These are phyloP conservation scores for Sesamia inferens DNA, from an alignment of 2,888 invertebrate species.

Conservation along the genomic window DNA sequence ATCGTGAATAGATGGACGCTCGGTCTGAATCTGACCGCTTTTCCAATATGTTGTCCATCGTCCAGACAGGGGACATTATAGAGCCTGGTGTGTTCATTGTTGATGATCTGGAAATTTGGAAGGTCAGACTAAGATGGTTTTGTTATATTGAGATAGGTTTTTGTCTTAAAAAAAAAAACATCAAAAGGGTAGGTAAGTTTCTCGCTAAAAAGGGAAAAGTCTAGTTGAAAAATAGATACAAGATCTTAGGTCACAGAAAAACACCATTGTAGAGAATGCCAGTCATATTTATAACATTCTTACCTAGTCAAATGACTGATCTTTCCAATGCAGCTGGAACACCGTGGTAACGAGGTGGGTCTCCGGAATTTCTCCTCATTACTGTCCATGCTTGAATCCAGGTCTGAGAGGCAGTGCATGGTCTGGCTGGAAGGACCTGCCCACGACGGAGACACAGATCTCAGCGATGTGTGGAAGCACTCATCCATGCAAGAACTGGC, in stretches of 20 bases:
- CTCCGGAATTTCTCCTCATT: slow-evolving; percentile 85
- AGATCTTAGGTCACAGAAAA: neutral
- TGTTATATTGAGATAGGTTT: neutral
- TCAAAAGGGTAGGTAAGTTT: neutral
- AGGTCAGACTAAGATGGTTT: neutral
- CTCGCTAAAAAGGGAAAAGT: neutral
- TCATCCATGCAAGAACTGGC: slow-evolving; percentile 85
- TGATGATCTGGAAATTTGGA: slow-evolving; percentile 88
- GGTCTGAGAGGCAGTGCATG: slow-evolving; percentile 86
- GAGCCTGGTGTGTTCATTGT: slow-evolving; percentile 89
- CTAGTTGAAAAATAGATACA: neutral
- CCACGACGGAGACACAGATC: slow-evolving; percentile 86
- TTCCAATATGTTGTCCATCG: slow-evolving; percentile 88
- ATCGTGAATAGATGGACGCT: slow-evolving; percentile 91
- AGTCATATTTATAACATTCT: slow-evolving; percentile 1
- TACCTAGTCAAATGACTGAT: slow-evolving; percentile 92
- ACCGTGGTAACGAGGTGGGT: slow-evolving; percentile 89
- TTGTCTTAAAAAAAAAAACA: neutral
- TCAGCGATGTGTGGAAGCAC: slow-evolving; percentile 82
- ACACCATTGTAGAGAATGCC: neutral
- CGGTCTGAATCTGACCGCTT: slow-evolving; percentile 90
- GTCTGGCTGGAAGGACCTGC: slow-evolving; percentile 83
- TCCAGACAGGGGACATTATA: slow-evolving; percentile 90
- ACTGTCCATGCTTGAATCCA: slow-evolving; percentile 82
- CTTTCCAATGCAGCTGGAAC: slow-evolving; percentile 95